Evolutionary conservation across 2,113 vertebrate species (phyloP).

Genomic region (Alectura lathami): DNA sequence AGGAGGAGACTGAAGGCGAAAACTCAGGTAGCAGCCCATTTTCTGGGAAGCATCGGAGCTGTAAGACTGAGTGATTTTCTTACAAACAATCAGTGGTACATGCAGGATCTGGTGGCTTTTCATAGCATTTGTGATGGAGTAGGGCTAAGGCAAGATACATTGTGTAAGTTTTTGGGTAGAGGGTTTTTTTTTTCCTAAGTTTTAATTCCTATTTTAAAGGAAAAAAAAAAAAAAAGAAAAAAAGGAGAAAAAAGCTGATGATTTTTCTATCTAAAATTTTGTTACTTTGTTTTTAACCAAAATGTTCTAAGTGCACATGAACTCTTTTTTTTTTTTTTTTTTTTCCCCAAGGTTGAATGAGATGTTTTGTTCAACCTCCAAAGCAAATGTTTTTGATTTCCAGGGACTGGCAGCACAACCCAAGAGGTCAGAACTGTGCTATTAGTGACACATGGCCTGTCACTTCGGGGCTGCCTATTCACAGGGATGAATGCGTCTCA

Average conservation of each 20-base stretch:
- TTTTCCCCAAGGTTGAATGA: background rate
- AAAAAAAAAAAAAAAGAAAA: rapidly evolving
- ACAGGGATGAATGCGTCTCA: background rate
- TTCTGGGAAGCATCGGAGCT: background rate
- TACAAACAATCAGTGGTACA: background rate
- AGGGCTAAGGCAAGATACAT: background rate
- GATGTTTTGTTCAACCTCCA: background rate
- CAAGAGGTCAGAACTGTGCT: background rate
- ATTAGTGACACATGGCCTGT: conserved; percentile 11
- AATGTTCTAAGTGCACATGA: background rate
- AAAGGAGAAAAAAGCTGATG: rapidly evolving
- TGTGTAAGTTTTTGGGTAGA: background rate
- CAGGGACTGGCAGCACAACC: background rate
- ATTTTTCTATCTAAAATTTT: background rate
- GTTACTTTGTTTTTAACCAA: background rate
- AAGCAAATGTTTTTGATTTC: background rate
- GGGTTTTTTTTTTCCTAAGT: background rate
- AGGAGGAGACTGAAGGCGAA: background rate
- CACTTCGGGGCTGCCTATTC: background rate
- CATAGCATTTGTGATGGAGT: background rate
- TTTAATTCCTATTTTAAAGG: background rate
- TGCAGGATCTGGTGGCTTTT: background rate
- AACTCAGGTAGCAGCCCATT: background rate
- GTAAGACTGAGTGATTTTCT: rapidly evolving
- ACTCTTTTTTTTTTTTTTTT: background rate